Evolutionary conservation across 1,140 invertebrate genomes (phyloP), one percentile per base, ranked within the genome.

Genomic region (Aphaenogaster ashmeadi): DNA sequence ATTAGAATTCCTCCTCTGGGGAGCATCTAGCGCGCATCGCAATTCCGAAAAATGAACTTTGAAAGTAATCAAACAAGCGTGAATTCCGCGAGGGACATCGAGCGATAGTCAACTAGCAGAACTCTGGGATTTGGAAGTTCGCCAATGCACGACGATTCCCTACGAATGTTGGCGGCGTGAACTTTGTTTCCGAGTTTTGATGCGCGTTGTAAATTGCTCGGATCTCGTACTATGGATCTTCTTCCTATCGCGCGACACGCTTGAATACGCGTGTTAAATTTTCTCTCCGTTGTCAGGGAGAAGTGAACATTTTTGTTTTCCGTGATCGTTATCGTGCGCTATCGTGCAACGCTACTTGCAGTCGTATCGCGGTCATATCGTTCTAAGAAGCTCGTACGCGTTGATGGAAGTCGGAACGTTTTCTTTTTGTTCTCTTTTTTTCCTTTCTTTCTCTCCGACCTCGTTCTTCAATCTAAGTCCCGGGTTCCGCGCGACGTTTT

Each of bases 121-220:
- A 84, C 41, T 36, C 54, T 21, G 69, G 54, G 80, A 84, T 84
- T 84, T 84, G 80, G 69, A 84, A 84, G 69, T 75, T 74, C 56
- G 80, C 80, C 80, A 75, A 47, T 75, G 80, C 33, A 41, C 72
- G 80, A 44, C 67, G 80, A 72, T 62, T 60, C 54, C 21, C 66
- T 41, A 75, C 27, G 69, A 56, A 47, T 33, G 69, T 60, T 74
- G 67, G 67, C 54, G 71, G 52, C 27, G 69, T 6, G 44, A 84
- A 84, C 80, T 84, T 84, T 74, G 80, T 84, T 84, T 75, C 80
- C 7, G 80, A 74, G 69, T 84, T 84, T 84, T 74, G 54, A 74
- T 75, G 54, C 54, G 44, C 41, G 54, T 38, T 62, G 80, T 60
- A 84, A 84, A 75, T 74, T 56, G 80, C 44, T 84, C 69, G 69